Base-by-base conservation (phyloP, 1,140 invertebrate species). In the Scaptomyza montana region DNA sequence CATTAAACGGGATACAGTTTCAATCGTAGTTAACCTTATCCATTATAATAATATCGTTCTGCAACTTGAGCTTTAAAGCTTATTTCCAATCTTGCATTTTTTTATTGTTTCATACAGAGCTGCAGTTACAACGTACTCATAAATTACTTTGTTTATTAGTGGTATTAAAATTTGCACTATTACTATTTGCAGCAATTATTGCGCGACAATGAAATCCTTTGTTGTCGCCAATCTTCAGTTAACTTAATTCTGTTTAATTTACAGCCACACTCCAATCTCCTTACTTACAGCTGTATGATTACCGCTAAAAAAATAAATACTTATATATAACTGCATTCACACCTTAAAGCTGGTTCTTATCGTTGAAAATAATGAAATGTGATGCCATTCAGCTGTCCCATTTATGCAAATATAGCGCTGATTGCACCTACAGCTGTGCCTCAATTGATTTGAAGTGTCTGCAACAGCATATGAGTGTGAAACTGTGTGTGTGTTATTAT, bases 331-430 rank as follows among this genome's bases (percentile, higher is more conserved):
- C 9, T 45, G 28, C 47, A 57, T 55, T 39, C 12, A 54, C 28
- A 65, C 53, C 46, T 63, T 56, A 8, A 28, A 36, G 43, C 19
- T 12, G 33, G 25, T 41, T 33, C 60, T 65, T 71, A 65, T 71
- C 53, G 43, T 19, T 4, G 19, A 9, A 25, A 61, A 33, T 55
- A 33, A 61, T 46, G 57, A 47, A 62, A 54, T 7, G 39, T 36
- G 56, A 60, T 50, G 25, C 41, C 41, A 9, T 55, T 56, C 45
- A 55, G 36, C 53, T 64, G 74, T 61, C 66, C 78, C 68, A 82
- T 59, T 65, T 74, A 82, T 82, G 80, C 79, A 82, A 82, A 78
- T 81, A 73, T n/a, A 50, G 53, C 68, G 56, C 49, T 86, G 80
- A 80, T 80, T 84, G 77, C 77, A 86, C 30, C 81, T 43, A 65